Evolutionary conservation across 1,140 invertebrate genomes (phyloP).

Genomic region (Anastrepha obliqua): DNA sequence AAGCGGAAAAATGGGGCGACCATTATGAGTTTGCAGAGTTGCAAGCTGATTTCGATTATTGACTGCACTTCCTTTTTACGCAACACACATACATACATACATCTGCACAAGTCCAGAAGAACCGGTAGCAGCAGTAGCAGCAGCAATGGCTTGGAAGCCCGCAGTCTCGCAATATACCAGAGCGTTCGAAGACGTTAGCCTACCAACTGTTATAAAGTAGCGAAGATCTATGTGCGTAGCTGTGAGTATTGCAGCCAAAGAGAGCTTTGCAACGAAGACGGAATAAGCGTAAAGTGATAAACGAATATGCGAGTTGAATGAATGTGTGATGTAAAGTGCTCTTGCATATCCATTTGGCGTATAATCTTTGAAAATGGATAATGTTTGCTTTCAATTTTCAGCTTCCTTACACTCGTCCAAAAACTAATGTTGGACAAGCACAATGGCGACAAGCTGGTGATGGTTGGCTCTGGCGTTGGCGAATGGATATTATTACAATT

Average conservation of each 20-base stretch:
- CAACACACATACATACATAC: background rate
- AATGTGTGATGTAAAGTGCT: slow-evolving; percentile 21
- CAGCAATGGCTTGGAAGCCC: slow-evolving; percentile 18
- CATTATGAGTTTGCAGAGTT: slow-evolving; percentile 51
- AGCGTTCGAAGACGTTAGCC: background rate
- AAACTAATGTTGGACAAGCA: slow-evolving; percentile 40
- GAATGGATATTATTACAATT: slow-evolving; percentile 36
- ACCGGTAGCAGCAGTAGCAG: background rate
- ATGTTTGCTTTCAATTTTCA: slow-evolving; percentile 52
- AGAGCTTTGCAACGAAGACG: background rate
- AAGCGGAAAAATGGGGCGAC: slow-evolving; percentile 26
- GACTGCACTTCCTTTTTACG: slow-evolving; percentile 30
- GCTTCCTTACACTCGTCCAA: slow-evolving; percentile 4
- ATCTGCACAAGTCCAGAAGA: background rate
- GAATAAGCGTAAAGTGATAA: background rate
- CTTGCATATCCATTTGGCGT: slow-evolving; percentile 45
- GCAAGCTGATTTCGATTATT: slow-evolving; percentile 52
- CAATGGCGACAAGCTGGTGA: slow-evolving; percentile 7
- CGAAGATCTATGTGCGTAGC: background rate
- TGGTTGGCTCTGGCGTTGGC: background rate
- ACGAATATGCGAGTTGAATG: slow-evolving; percentile 37
- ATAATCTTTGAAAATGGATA: slow-evolving; percentile 52
- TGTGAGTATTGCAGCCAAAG: background rate
- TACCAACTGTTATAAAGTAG: slow-evolving; percentile 28
- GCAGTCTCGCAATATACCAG: background rate